Evolutionary conservation across 2,888 invertebrate species (phyloP).

Genomic region (Acronicta psi): DNA sequence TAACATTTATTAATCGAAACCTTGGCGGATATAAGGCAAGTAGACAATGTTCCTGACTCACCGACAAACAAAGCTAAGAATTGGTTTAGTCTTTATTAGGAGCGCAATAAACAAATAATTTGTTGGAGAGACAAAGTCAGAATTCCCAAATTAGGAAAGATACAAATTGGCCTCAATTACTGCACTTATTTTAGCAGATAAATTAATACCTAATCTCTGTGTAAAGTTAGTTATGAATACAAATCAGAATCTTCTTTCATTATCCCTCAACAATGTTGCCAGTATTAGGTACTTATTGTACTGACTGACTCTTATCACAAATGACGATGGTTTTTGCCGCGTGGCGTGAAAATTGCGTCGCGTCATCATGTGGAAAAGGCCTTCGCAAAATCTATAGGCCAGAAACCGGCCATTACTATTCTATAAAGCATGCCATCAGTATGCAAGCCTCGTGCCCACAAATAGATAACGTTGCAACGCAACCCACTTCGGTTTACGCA

Average conservation of each 20-base stretch:
- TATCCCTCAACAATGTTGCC: too few relatives aligned
- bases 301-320: too few relatives aligned
- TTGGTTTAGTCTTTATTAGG: conserved; percentile 7
- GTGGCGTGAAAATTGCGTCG: neutral
- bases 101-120: conserved; percentile 2
- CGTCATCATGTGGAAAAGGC: neutral
- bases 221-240: too few relatives aligned
- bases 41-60: conserved; percentile 11
- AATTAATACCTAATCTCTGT: neutral
- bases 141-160: neutral
- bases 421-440: conserved; percentile 25
- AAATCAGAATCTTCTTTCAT: too few relatives aligned
- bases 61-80: conserved; percentile 1
- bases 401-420: conserved; percentile 32
- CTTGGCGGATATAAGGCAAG: conserved; percentile 28
- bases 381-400: conserved; percentile 25
- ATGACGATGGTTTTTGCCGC: too few relatives aligned
- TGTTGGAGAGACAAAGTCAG: neutral
- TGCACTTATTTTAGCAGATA: neutral
- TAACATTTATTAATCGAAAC: conserved; percentile 11
- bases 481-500: conserved; percentile 45
- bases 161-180: neutral
- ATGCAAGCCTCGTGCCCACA: conserved; percentile 27
- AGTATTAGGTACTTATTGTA: too few relatives aligned
- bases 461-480: conserved; percentile 34